These are phyloP conservation scores for Rhinoraja longicauda DNA, from an alignment of 2,797 vertebrate species.

Conservation along the genomic window DNA sequence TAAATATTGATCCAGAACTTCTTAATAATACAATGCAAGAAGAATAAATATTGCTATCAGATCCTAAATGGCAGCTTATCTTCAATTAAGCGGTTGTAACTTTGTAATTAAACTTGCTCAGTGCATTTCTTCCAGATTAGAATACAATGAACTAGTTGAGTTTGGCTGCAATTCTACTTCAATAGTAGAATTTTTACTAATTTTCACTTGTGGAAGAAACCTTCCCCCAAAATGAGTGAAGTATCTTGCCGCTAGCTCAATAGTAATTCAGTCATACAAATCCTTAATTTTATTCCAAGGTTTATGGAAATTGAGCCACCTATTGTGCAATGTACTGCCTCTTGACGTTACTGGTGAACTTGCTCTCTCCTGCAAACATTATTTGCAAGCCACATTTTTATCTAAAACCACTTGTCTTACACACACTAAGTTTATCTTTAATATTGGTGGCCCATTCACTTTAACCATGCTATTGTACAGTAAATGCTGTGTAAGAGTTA, in stretches of 20 bases:
- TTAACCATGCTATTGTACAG: conserved; percentile 33
- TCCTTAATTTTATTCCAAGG: background rate
- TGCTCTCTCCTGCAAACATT: background rate
- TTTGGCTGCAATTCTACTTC: background rate
- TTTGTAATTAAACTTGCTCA: background rate
- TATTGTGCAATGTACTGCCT: background rate
- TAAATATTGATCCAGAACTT: background rate
- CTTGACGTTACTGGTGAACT: background rate
- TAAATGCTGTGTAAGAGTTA: conserved; percentile 33
- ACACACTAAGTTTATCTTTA: too few species aligned
- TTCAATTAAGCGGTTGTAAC: background rate
- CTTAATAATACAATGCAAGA: background rate
- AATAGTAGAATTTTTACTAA: background rate
- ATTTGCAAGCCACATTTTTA: conserved; percentile 22
- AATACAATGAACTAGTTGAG: background rate
- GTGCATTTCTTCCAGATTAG: background rate
- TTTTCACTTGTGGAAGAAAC: background rate
- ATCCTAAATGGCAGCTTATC: conserved; percentile 4
- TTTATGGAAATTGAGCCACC: conserved; percentile 20
- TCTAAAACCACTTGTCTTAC: background rate
- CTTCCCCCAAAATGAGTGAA: too few species aligned
- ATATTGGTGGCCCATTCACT: background rate
- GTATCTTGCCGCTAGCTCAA: background rate
- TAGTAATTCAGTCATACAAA: conserved; percentile 5
- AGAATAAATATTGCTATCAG: conserved; percentile 1